phyloP scores from a whole-genome alignment of 2,113 vertebrate genomes.

The Neolamprologus cancellatus region DNA sequence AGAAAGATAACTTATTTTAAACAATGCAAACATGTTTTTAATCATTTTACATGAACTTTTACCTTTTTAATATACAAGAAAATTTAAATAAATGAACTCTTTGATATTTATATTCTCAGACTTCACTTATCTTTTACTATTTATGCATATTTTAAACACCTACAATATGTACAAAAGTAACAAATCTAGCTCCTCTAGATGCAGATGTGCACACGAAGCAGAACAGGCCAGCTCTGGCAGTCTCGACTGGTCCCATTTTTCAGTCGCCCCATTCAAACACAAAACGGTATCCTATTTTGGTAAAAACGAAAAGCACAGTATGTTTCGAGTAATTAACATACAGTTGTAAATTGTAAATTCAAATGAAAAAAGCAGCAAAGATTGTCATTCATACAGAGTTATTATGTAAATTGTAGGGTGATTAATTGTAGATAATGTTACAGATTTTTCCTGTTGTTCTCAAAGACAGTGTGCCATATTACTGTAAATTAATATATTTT shows the following conservation, averaged over 20 bases:
- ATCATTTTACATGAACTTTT: too few species aligned
- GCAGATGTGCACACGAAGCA: not conserved
- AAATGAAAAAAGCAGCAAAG: not conserved
- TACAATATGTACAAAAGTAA: too few species aligned
- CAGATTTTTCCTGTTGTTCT: not conserved
- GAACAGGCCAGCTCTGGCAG: not conserved
- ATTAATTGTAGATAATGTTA: not conserved
- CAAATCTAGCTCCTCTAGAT: too few species aligned
- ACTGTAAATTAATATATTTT: not conserved
- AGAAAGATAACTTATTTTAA: too few species aligned
- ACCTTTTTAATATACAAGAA: too few species aligned
- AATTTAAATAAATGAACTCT: too few species aligned
- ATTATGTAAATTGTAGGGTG: not conserved
- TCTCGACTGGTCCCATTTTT: not conserved
- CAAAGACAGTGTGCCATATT: not conserved
- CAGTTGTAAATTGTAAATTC: not conserved
- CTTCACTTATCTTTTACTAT: too few species aligned
- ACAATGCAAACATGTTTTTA: too few species aligned
- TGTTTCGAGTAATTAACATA: not conserved
- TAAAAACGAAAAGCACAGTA: not conserved
- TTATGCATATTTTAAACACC: too few species aligned
- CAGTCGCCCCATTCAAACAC: not conserved
- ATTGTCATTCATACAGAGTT: not conserved
- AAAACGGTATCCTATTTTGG: not conserved
- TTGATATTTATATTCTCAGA: too few species aligned